These are phyloP conservation scores for Cacajao melanocephalus DNA, from an alignment of 2,797 vertebrate species.

Conservation along the genomic window DNA sequence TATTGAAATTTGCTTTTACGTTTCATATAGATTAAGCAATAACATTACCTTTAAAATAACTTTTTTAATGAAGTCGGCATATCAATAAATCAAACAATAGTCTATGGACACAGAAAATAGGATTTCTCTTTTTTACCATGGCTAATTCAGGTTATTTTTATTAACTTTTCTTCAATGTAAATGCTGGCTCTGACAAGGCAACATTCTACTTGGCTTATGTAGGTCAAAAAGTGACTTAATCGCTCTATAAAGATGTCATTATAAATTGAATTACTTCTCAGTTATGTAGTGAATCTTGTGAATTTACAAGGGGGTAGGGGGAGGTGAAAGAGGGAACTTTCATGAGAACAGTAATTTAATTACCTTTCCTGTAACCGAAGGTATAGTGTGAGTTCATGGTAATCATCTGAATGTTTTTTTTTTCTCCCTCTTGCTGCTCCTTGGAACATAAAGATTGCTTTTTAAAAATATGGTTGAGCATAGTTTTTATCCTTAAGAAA, in stretches of 20 bases:
- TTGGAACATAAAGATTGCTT: constrained; percentile 3
- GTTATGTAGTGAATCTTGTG: constrained; percentile 39
- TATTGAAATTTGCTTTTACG: not conserved
- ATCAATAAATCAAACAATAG: not conserved
- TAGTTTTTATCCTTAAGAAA: constrained; percentile 27
- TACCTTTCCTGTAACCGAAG: constrained; percentile 42
- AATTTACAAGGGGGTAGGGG: constrained; percentile 17
- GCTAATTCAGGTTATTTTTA: constrained; percentile 45
- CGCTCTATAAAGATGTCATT: constrained; percentile 67
- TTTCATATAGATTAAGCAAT: not conserved
- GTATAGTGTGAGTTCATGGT: constrained; percentile 7
- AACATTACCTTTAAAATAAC: not conserved
- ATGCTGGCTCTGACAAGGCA: constrained; percentile 51
- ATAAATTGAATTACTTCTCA: constrained; percentile 71
- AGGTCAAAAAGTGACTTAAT: constrained; percentile 67
- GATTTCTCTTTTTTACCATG: not conserved
- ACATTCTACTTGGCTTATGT: constrained; percentile 53
- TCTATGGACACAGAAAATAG: not conserved
- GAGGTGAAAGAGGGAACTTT: not conserved
- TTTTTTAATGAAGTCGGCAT: not conserved
- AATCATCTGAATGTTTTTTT: constrained; percentile 10
- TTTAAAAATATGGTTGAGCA: not conserved
- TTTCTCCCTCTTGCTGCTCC: not conserved
- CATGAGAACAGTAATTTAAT: constrained; percentile 58
- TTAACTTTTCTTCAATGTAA: constrained; percentile 54